Conservation (phyloP, 1,140 invertebrate species). For the Lepidotrigona ventralis region DNA sequence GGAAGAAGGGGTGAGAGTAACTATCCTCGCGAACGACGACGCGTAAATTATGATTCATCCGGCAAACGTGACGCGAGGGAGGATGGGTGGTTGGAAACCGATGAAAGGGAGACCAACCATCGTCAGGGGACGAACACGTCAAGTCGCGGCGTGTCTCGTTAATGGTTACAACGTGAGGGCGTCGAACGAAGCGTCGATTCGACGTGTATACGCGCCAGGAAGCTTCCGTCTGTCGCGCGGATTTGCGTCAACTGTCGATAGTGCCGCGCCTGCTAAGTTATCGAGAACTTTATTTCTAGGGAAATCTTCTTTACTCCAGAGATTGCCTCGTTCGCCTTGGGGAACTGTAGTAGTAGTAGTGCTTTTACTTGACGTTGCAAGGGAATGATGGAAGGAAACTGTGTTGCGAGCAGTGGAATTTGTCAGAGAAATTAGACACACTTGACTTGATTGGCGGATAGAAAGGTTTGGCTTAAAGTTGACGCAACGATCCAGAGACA, state of each 20-base stretch:
- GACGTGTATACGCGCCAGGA: neutral
- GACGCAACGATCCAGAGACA: neutral
- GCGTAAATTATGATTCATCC: slow-evolving; percentile 28
- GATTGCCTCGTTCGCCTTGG: neutral
- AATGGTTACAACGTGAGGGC: neutral
- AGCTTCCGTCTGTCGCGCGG: slow-evolving; percentile 33
- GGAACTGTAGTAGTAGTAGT: neutral
- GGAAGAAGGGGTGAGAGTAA: neutral
- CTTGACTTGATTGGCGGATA: neutral
- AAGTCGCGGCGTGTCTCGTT: slow-evolving; percentile 8
- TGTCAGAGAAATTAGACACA: neutral
- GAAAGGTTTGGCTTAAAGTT: neutral
- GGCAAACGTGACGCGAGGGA: slow-evolving; percentile 11
- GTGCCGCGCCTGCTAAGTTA: slow-evolving; percentile 31
- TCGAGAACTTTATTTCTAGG: slow-evolving; percentile 51
- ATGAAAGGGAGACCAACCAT: neutral
- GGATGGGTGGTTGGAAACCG: neutral
- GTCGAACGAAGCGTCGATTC: slow-evolving; percentile 9
- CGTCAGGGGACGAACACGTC: neutral
- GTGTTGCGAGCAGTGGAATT: neutral
- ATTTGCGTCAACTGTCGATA: slow-evolving; percentile 60
- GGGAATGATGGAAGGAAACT: neutral
- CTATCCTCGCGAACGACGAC: slow-evolving; percentile 10
- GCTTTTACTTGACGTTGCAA: neutral
- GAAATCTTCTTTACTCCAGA: slow-evolving; percentile 34